Percentiles rank a stretch among this genome's conserved stretches.
Evolutionary conservation across 2,113 vertebrate species (phyloP).

Genomic region (Guaruba guarouba): DNA sequence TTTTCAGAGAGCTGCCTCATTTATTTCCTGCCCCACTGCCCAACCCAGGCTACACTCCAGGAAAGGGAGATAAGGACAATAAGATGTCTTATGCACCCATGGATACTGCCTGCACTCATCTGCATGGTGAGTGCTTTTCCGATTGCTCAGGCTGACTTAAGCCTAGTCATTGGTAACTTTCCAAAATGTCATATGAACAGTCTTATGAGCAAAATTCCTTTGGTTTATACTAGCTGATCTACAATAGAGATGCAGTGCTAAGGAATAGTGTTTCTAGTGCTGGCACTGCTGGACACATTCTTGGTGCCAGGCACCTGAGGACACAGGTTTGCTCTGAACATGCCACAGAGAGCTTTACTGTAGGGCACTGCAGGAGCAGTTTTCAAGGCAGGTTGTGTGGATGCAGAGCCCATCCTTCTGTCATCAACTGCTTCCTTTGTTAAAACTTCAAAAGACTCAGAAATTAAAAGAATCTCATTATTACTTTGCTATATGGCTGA

Average conservation of each 20-base stretch:
- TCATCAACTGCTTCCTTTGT: not conserved
- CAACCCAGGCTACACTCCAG: not conserved
- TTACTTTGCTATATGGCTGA: not conserved
- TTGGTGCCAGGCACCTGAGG: not conserved
- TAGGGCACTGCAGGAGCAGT: not conserved
- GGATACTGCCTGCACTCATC: not conserved
- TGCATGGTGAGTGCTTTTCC: not conserved
- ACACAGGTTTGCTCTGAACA: not conserved
- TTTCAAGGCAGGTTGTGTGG: accelerated
- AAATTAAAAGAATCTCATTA: not conserved
- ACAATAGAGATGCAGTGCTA: not conserved
- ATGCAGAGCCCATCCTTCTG: accelerated
- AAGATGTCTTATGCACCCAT: not conserved
- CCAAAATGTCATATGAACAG: not conserved
- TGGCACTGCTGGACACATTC: not conserved
- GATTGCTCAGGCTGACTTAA: not conserved
- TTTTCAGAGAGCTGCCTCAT: not conserved
- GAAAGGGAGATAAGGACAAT: not conserved
- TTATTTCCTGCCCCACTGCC: not conserved
- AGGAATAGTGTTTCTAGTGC: not conserved
- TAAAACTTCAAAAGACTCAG: not conserved
- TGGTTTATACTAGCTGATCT: not conserved
- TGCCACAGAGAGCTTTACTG: accelerated
- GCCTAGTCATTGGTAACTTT: not conserved
- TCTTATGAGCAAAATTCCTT: not conserved